Conservation (phyloP, 2,113 vertebrate species). For the Turdus rufiventris region DNA sequence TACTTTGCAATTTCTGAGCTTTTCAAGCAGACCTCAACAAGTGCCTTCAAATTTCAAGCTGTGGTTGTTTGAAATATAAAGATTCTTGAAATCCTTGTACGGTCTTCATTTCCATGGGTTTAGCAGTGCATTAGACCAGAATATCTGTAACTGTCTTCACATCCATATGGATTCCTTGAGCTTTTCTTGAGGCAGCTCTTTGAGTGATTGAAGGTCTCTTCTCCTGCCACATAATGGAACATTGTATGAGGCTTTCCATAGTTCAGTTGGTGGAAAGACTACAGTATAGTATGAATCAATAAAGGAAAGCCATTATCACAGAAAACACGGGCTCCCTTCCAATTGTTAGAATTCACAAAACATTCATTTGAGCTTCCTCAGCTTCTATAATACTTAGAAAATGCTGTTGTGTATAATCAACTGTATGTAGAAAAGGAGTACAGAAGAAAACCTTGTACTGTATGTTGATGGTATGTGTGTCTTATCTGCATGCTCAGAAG, state of each 20-base stretch:
- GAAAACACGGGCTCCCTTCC: not conserved
- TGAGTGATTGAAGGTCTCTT: not conserved
- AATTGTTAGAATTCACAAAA: not conserved
- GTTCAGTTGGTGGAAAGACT: not conserved
- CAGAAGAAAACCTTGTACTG: not conserved
- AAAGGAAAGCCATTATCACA: not conserved
- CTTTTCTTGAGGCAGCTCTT: not conserved
- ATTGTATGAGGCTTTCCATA: not conserved
- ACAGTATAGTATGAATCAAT: not conserved
- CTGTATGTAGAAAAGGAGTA: not conserved
- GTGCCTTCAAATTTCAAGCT: not conserved
- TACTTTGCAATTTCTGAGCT: not conserved
- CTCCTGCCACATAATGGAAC: accelerated
- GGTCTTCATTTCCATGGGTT: not conserved
- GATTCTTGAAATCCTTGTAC: not conserved
- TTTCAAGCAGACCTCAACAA: not conserved
- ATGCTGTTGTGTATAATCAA: not conserved
- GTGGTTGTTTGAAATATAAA: not conserved
- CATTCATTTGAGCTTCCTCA: not conserved
- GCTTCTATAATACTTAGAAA: not conserved
- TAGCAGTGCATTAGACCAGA: not conserved
- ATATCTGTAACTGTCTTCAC: not conserved
- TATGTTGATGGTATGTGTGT: not conserved
- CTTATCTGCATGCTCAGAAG: not conserved
- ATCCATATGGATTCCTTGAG: not conserved